These are phyloP conservation scores for Apis laboriosa DNA, from an alignment of 1,140 invertebrate genomes.

Conservation along the genomic window DNA sequence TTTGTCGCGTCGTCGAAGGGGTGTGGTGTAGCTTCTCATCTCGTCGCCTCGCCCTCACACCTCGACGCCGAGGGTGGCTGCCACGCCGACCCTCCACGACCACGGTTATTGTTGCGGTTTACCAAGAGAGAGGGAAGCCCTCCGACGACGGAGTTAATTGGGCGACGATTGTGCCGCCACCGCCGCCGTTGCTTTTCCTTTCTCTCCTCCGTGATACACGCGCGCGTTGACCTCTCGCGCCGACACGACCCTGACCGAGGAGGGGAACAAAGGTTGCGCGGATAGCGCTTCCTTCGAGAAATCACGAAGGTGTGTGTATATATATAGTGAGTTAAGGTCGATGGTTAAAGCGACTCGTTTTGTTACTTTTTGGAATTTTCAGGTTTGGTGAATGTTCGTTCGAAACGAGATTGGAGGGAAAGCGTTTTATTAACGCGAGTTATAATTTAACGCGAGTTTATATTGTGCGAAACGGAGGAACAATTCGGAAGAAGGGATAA, in stretches of 20 bases:
- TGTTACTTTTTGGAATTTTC: conserved; percentile 8
- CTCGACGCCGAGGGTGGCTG: conserved; percentile 59
- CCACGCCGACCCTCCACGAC: conserved; percentile 55
- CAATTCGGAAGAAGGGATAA: too few species aligned
- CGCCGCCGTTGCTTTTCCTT: conserved; percentile 41
- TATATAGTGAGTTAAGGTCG: not conserved
- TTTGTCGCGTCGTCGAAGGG: conserved; percentile 35
- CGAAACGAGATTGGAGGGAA: not conserved
- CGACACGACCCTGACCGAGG: conserved; percentile 51
- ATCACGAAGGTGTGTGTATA: not conserved
- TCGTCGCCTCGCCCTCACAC: conserved; percentile 62
- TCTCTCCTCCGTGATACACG: conserved; percentile 29
- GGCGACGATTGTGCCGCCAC: conserved; percentile 71
- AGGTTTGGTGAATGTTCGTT: not conserved
- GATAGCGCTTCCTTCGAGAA: conserved; percentile 20
- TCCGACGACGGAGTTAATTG: conserved; percentile 74
- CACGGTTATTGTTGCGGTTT: conserved; percentile 75
- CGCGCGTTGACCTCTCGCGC: conserved; percentile 48
- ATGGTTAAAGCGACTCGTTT: not conserved
- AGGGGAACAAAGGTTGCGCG: conserved; percentile 53
- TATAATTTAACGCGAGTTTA: not conserved
- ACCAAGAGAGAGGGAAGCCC: conserved; percentile 63
- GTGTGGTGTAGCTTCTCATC: conserved; percentile 35
- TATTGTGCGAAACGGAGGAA: not conserved
- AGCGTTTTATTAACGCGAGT: not conserved